Conservation (phyloP, 2,113 vertebrate species). For the Caloenas nicobarica region DNA sequence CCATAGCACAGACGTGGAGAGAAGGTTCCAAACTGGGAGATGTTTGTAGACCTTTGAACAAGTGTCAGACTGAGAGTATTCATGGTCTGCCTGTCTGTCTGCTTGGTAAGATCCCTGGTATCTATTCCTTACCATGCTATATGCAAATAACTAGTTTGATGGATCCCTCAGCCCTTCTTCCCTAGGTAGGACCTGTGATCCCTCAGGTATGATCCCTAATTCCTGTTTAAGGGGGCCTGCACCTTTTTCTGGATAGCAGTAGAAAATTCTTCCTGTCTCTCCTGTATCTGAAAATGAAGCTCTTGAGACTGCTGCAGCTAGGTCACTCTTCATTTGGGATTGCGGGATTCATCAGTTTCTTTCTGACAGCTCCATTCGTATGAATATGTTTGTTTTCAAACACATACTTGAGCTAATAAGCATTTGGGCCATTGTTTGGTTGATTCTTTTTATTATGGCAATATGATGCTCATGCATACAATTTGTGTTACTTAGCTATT, state of each 20-base stretch:
- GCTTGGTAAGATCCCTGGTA: not conserved
- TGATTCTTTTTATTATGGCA: constrained; percentile 13
- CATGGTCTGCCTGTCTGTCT: not conserved
- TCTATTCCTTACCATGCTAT: not conserved
- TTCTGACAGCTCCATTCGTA: constrained; percentile 20
- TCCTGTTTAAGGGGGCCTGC: not conserved
- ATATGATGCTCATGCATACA: not conserved
- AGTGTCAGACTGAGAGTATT: not conserved
- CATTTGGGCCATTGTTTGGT: not conserved
- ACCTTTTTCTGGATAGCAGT: not conserved
- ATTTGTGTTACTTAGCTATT: not conserved
- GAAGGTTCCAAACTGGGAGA: not conserved
- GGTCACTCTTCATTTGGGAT: not conserved
- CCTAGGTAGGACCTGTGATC: not conserved
- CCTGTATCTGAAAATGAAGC: not conserved
- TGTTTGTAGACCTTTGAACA: not conserved
- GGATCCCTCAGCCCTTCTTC: not conserved
- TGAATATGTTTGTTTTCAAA: constrained; percentile 36
- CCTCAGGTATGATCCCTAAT: not conserved
- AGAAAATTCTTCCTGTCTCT: not conserved
- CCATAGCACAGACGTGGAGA: not conserved
- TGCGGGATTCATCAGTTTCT: not conserved
- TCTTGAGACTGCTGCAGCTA: not conserved
- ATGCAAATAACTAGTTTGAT: not conserved
- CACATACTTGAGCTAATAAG: constrained; percentile 2